Evolutionary conservation across 1,140 invertebrate genomes (phyloP).

Genomic region (Panonychus citri): DNA sequence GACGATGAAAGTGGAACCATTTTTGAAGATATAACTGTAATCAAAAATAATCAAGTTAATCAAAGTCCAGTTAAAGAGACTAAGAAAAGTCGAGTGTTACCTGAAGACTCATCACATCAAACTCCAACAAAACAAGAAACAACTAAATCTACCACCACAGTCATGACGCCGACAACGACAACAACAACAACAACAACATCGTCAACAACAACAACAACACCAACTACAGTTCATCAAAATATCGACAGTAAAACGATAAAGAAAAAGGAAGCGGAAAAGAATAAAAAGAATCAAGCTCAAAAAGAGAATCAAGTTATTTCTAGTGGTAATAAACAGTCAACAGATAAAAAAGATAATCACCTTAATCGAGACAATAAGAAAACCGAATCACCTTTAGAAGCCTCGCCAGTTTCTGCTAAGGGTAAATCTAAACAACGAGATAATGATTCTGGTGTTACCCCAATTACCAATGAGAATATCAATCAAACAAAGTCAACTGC

Average conservation of each 20-base stretch:
- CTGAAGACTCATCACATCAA: not conserved
- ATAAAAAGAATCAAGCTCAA: constrained; percentile 11
- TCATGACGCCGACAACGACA: too few species aligned
- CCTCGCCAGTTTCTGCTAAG: too few species aligned
- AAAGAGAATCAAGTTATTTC: constrained; percentile 9
- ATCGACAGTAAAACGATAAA: too few species aligned
- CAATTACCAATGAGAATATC: too few species aligned
- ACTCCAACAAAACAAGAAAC: constrained; percentile 10
- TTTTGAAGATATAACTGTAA: not conserved
- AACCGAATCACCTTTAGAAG: not conserved
- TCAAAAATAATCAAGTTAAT: not conserved
- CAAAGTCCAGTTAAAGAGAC: constrained; percentile 1
- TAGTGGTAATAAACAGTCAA: constrained; percentile 3
- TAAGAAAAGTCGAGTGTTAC: constrained; percentile 6
- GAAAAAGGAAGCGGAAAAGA: constrained; percentile 16
- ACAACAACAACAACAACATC: not conserved
- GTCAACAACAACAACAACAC: not conserved
- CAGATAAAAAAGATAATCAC: not conserved
- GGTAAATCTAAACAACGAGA: too few species aligned
- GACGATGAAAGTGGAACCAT: not conserved
- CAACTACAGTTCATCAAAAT: too few species aligned
- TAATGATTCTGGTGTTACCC: too few species aligned
- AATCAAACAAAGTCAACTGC: too few species aligned
- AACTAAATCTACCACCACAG: constrained; percentile 12
- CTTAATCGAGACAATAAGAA: not conserved